Conservation (phyloP, 2,113 vertebrate species). For the Eurypyga helias region DNA sequence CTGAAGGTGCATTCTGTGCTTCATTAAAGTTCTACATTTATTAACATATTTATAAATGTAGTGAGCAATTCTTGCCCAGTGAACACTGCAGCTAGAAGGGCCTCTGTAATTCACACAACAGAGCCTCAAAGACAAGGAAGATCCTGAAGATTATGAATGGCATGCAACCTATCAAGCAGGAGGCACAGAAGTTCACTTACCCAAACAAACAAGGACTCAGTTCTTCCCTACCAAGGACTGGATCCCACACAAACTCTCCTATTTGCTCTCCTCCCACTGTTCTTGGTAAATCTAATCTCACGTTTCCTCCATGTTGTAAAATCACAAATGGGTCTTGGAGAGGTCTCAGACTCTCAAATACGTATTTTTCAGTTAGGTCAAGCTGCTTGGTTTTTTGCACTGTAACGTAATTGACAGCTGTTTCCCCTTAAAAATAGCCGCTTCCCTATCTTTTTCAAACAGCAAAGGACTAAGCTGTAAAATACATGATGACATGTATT, state of each 20-base stretch:
- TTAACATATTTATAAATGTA: not conserved
- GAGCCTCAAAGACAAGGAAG: not conserved
- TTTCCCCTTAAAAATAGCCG: slow-evolving; percentile 1
- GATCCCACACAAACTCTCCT: not conserved
- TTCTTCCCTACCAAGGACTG: not conserved
- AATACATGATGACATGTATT: not conserved
- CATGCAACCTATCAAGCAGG: not conserved
- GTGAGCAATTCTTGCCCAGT: not conserved
- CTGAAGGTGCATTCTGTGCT: not conserved
- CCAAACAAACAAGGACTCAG: not conserved
- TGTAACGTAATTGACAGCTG: not conserved
- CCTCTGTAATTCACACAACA: not conserved
- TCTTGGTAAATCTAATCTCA: not conserved
- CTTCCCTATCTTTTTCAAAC: not conserved
- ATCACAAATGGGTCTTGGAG: not conserved
- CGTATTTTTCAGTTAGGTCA: not conserved
- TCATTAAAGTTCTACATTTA: not conserved
- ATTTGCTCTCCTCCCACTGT: not conserved
- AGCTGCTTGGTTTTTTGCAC: not conserved
- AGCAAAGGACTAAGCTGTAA: not conserved
- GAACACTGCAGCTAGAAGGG: not conserved
- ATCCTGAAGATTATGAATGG: not conserved
- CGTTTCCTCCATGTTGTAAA: not conserved
- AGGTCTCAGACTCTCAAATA: not conserved
- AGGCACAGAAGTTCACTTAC: not conserved